Conservation (phyloP, 2,888 invertebrate genomes). For the Diploptera punctata region DNA sequence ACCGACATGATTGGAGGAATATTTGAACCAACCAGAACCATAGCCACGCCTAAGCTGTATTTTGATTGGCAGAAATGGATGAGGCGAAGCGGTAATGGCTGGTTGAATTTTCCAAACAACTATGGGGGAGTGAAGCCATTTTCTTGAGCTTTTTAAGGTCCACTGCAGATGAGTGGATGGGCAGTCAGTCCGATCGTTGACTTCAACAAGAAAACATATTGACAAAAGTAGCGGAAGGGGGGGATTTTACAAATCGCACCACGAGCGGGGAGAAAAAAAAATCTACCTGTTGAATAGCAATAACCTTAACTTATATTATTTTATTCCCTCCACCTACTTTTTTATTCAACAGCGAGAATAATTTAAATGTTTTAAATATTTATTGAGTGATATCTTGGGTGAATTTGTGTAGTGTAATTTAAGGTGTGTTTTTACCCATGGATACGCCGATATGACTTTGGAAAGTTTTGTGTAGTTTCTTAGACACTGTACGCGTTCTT, state of each 20-base stretch:
- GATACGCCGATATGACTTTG: not conserved
- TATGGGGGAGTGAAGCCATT: conserved; percentile 1
- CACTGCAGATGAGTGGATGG: conserved; percentile 16
- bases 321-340: too few species aligned
- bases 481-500: too few species aligned
- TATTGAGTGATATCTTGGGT: too few species aligned
- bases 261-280: too few species aligned
- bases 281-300: too few species aligned
- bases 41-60: conserved; percentile 21
- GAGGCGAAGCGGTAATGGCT: conserved; percentile 32
- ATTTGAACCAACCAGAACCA: conserved; percentile 27
- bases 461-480: too few species aligned
- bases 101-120: conserved; percentile 24
- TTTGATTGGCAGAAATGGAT: conserved; percentile 33
- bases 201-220: not conserved
- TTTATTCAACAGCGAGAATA: too few species aligned
- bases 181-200: conserved; percentile 16
- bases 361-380: too few species aligned
- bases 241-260: too few species aligned
- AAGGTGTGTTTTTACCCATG: not conserved
- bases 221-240: too few species aligned
- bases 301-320: too few species aligned
- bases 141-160: not conserved
- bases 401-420: not conserved
- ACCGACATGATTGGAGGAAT: conserved; percentile 19